Base-by-base conservation (phyloP, 2,113 vertebrate genomes). In the Marmota monax region DNA sequence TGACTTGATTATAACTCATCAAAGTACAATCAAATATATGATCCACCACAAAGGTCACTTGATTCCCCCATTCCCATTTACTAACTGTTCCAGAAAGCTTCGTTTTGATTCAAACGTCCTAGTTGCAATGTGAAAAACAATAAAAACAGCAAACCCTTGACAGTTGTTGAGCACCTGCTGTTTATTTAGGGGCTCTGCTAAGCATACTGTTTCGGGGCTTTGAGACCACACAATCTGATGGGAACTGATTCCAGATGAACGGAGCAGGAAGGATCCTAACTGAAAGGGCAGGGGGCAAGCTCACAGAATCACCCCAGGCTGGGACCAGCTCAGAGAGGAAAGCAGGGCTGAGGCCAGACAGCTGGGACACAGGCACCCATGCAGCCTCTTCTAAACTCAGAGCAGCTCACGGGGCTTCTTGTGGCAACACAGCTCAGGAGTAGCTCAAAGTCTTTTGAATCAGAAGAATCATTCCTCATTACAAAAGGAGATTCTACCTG, bases 1-100 rank as follows among this genome's bases (percentile, higher is more conserved):
- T 39, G 42, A 48, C 56, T 88, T 92, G 53, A 72, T 82, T 67
- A 67, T 45, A 90, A 88, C 82, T 87, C 80, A 69, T n/a, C 74
- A 61, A 51, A 84, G 37, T 88, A 3, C 48, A 91, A 96, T 67
- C 90, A 65, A 93, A 56, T 61, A 48, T 25, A 78, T 58, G 69
- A 82, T 48, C 27, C 37, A n/a, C 39, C 39, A 39, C 39, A 67
- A 72, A 80, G 45, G 61, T 65, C 39, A 29, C 32, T 37, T 23
- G 20, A 37, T 67, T 74, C 17, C 4, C 34, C 13, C 22, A 80
- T 84, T n/a, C 58, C 58, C 61, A 7, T 77, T 77, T 65, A 65
- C 32, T 29, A 58, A 84, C 32, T 91, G 4, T 93, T 84, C n/a
- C 65, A 95, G 34, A 94, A 92, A 83, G 37, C 16, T 5, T 56